phyloP scores from a whole-genome alignment of 2,888 invertebrate species.

The Cantharis flavilabris region DNA sequence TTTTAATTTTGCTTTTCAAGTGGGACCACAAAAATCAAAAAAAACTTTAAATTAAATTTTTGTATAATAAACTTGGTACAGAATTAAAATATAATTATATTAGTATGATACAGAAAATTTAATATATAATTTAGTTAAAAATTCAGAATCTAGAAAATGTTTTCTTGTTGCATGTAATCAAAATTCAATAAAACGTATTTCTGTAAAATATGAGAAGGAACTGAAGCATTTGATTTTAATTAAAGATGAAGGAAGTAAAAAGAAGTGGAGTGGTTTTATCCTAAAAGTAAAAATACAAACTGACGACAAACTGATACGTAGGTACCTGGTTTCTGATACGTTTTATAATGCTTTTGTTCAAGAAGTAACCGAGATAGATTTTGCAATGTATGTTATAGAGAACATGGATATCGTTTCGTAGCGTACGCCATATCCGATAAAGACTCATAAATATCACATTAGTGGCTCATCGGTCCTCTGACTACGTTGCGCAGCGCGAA shows the following conservation, averaged over 20 bases:
- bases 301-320: background rate
- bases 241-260: background rate
- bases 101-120: background rate
- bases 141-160: background rate
- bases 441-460: slow-evolving; percentile 54
- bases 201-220: background rate
- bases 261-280: background rate
- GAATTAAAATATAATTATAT: no score
- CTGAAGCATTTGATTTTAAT: background rate
- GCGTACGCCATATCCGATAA: slow-evolving; percentile 49
- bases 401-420: slow-evolving; percentile 41
- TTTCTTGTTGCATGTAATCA: background rate
- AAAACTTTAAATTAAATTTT: no score
- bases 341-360: background rate
- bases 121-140: background rate
- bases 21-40: no score
- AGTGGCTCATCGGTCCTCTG: slow-evolving; percentile 49
- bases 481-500: slow-evolving; percentile 49
- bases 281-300: background rate
- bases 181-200: background rate
- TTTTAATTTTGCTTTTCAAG: no score
- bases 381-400: slow-evolving; percentile 47
- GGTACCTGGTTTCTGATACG: background rate
- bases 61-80: no score
- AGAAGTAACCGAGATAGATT: slow-evolving; percentile 27